Percentiles rank a stretch among this genome's conserved stretches.
Evolutionary conservation across 2,113 vertebrate species (phyloP).

Genomic region (Hipposideros armiger): DNA sequence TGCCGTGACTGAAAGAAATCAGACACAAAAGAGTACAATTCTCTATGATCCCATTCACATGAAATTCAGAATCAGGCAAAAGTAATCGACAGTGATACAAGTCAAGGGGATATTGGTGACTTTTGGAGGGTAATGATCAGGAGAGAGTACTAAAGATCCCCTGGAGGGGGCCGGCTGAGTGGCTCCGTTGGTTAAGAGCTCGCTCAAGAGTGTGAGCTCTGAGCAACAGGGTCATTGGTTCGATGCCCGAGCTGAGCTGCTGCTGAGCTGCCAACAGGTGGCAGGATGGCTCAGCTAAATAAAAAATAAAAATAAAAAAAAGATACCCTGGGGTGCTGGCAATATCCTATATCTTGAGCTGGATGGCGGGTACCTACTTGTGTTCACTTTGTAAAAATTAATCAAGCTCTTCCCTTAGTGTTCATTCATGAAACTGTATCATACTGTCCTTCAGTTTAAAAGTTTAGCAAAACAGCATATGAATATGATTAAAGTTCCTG

Average conservation of each 20-base stretch:
- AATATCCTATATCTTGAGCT: background rate
- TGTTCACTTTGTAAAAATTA: background rate
- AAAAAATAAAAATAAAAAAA: background rate
- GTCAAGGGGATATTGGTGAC: background rate
- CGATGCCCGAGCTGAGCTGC: too few species aligned
- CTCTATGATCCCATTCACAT: background rate
- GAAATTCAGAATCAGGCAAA: background rate
- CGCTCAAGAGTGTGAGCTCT: too few species aligned
- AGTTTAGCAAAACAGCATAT: background rate
- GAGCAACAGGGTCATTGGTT: too few species aligned
- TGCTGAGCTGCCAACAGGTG: too few species aligned
- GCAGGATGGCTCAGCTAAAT: too few species aligned
- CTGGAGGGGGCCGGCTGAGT: too few species aligned
- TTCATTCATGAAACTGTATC: background rate
- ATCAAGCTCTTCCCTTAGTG: background rate
- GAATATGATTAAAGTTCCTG: background rate
- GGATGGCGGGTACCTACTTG: background rate
- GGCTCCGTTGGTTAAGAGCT: too few species aligned
- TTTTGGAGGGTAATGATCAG: background rate
- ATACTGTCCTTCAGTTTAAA: background rate
- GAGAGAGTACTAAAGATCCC: background rate
- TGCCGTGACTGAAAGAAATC: background rate
- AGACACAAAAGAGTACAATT: background rate
- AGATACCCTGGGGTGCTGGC: background rate
- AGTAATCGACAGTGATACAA: background rate